Evolutionary conservation across 2,797 vertebrate species (phyloP).

Genomic region (Microtus obscurus): DNA sequence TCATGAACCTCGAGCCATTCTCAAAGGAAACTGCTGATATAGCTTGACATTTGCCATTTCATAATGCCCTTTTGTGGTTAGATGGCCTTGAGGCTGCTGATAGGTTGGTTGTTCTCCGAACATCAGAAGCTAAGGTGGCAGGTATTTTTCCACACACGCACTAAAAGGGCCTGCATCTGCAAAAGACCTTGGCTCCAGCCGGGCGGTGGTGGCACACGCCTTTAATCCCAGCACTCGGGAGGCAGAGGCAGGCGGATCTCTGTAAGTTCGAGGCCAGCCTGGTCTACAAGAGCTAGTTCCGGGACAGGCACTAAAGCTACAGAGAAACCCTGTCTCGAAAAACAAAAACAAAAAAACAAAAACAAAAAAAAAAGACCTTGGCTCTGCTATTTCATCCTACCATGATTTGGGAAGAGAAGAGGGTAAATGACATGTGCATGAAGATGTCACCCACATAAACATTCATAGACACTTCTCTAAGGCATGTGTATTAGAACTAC

Average conservation of each 20-base stretch:
- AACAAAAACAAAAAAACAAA: no score
- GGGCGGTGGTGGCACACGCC: no score
- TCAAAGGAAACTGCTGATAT: not conserved
- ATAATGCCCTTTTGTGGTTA: not conserved
- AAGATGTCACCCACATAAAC: not conserved
- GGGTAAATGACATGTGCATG: not conserved
- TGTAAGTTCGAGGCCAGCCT: no score
- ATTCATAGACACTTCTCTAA: not conserved
- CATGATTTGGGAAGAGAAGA: not conserved
- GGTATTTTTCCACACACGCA: not conserved
- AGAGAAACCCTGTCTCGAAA: no score
- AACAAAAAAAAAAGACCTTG: not conserved
- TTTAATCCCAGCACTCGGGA: no score
- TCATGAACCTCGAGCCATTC: not conserved
- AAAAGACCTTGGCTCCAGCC: not conserved
- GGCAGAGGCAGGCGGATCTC: no score
- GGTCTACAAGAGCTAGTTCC: no score
- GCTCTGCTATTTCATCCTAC: not conserved
- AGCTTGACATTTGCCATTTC: not conserved
- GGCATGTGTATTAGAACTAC: not conserved
- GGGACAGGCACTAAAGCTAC: no score
- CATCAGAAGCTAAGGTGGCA: not conserved
- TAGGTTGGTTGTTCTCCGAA: not conserved
- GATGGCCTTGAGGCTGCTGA: not conserved
- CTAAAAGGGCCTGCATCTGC: not conserved